These are phyloP conservation scores for Nymphicus hollandicus DNA, from an alignment of 2,113 vertebrate genomes.

Conservation along the genomic window DNA sequence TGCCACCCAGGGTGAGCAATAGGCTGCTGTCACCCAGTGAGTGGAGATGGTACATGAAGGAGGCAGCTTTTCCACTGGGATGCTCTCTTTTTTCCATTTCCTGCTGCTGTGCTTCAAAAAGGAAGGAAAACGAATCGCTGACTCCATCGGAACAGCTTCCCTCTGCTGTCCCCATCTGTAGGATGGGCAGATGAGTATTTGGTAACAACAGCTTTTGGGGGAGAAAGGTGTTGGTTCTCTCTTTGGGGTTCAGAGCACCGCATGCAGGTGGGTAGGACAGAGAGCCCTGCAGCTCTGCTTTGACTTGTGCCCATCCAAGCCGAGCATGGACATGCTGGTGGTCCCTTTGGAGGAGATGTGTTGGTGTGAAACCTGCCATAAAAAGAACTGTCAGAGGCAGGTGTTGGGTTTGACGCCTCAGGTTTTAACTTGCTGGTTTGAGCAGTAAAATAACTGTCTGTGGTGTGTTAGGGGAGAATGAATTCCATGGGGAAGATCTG, in stretches of 20 bases:
- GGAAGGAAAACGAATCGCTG: not conserved
- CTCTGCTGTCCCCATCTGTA: not conserved
- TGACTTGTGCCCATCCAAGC: not conserved
- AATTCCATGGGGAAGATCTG: not conserved
- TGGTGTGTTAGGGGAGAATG: not conserved
- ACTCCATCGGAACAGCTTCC: not conserved
- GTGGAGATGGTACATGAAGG: not conserved
- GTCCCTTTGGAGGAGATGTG: not conserved
- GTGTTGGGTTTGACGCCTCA: not conserved
- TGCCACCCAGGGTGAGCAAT: not conserved
- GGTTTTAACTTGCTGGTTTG: not conserved
- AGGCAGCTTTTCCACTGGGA: not conserved
- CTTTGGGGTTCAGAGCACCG: not conserved
- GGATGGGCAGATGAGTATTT: not conserved
- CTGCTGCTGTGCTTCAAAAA: not conserved
- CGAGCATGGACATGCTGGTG: fast-evolving
- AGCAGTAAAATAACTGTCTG: not conserved
- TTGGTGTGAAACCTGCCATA: not conserved
- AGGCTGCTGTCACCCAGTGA: not conserved
- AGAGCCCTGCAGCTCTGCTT: not conserved
- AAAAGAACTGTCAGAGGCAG: not conserved
- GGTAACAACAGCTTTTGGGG: not conserved
- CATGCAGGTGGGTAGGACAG: not conserved
- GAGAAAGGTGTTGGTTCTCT: not conserved
- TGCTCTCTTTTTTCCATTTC: not conserved